These are phyloP conservation scores for Armadillidium nasatum DNA, from an alignment of 1,140 invertebrate species.

Conservation along the genomic window DNA sequence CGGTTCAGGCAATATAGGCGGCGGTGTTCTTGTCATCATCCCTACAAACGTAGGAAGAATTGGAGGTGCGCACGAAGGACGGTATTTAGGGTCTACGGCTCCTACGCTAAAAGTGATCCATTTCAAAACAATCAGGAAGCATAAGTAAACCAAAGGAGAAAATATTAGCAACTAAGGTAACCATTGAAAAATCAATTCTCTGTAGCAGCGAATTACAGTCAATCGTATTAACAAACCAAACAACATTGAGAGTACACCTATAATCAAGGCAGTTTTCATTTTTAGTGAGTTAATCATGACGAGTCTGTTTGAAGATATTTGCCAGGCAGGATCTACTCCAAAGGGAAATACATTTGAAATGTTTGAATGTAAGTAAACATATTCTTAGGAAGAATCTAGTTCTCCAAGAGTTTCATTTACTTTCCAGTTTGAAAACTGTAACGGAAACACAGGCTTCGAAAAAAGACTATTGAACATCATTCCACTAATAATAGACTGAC, in stretches of 20 bases:
- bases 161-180: neutral
- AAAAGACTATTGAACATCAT: neutral
- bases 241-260: neutral
- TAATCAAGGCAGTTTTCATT: neutral
- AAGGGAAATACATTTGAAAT: neutral
- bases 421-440: neutral
- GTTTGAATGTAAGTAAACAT: neutral
- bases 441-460: neutral
- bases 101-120: neutral
- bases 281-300: neutral
- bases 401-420: neutral
- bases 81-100: neutral
- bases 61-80: neutral
- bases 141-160: neutral
- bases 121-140: neutral
- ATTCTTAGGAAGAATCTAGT: neutral
- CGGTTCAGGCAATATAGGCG: neutral
- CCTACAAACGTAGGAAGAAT: neutral
- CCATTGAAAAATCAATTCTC: neutral
- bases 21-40: neutral
- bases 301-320: neutral
- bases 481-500: neutral
- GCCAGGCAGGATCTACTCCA: neutral
- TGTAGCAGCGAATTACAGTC: neutral
- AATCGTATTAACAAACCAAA: neutral